Evolutionary conservation across 1,140 invertebrate species (phyloP), one percentile per base, ranked within the genome.

Genomic region (Bombus balteatus): DNA sequence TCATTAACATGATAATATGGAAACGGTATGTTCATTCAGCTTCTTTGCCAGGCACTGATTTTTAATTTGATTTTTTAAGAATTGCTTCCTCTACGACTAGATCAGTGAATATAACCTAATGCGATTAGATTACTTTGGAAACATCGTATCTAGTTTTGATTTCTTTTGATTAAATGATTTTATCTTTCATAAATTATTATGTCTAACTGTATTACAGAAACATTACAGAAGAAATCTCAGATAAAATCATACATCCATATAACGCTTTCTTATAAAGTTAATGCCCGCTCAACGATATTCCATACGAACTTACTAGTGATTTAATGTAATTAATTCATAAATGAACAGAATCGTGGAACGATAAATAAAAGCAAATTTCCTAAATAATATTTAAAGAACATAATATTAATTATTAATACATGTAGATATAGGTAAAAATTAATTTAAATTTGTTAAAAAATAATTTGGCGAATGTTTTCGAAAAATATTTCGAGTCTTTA

Each of bases 351-450:
- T 47, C 43, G 15, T 47, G 43, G 39, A 72, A 78, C 34, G 81
- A 80, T 72, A 80, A 89, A 76, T 43, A 79, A 65, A 85, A 87
- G 82, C 70, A 39, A 83, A 78, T 83, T 82, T 72, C 34, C 74
- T 71, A 25, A 65, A 43, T 5, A 18, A 28, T 68, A 41, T 76
- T 57, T 57, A 79, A 85, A 80, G 25, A 39, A 70, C 18, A 32
- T n/a, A 28, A 28, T 37, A 43, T 70, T 25, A 25, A 39, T 37
- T 9, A 25, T 22, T 25, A 5, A 39, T 37, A 25, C 25, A 59
- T 59, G 8, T n/a, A 6, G 28, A 37, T 8, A 25, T 39, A 28
- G 18, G 37, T 39, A 4, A 70, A 70, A 70, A 70, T 37, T 39
- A 39, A 37, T 39, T 70, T 37, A 25, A 70, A 70, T 28, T 70